Evolutionary conservation across 2,113 vertebrate genomes (phyloP).

Genomic region (Eptesicus fuscus): DNA sequence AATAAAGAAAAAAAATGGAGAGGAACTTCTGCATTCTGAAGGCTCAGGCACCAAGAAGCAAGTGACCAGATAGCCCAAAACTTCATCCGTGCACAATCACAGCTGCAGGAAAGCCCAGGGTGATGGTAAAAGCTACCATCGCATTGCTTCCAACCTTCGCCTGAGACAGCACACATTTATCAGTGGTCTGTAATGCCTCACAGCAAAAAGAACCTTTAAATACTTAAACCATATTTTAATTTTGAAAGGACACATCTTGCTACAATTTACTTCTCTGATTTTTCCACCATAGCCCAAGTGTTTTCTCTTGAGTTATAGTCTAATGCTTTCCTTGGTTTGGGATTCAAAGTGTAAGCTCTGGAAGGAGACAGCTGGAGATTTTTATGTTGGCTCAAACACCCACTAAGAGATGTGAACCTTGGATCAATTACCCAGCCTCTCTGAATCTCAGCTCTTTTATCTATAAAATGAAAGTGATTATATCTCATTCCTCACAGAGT

Average conservation of each 20-base stretch:
- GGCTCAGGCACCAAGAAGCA: not conserved
- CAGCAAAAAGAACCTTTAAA: not conserved
- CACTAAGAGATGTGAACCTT: not conserved
- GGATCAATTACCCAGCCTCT: not conserved
- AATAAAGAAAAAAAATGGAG: slow-evolving; percentile 6
- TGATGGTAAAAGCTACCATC: not conserved
- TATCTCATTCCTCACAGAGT: not conserved
- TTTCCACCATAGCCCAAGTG: slow-evolving; percentile 5
- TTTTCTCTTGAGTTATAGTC: not conserved
- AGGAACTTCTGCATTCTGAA: not conserved
- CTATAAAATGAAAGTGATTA: not conserved
- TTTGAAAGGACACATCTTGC: slow-evolving; percentile 54
- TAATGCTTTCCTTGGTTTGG: not conserved
- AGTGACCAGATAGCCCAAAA: slow-evolving; percentile 8
- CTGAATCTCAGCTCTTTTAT: not conserved
- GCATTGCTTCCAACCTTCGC: not conserved
- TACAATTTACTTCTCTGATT: slow-evolving; percentile 20
- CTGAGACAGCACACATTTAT: not conserved
- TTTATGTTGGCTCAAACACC: not conserved
- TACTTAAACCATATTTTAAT: slow-evolving; percentile 20
- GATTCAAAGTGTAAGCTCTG: not conserved
- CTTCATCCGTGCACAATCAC: not conserved
- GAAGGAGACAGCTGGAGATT: not conserved
- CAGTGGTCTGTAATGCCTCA: not conserved
- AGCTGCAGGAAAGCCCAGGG: slow-evolving; percentile 5